These are phyloP conservation scores for Tricholauxania praeusta DNA, from an alignment of 2,888 invertebrate genomes.

Conservation along the genomic window DNA sequence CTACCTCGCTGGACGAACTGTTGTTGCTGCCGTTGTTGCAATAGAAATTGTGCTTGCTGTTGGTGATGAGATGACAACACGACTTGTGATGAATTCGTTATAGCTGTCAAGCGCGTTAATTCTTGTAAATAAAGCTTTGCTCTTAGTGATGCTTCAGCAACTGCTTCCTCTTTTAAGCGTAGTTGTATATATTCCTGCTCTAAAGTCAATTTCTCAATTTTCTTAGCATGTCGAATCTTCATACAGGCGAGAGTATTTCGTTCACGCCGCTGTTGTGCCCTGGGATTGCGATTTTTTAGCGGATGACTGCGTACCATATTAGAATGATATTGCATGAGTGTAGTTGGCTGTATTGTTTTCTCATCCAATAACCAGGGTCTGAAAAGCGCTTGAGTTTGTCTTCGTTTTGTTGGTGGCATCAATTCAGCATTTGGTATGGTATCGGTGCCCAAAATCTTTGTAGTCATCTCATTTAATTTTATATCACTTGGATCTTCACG, in stretches of 20 bases:
- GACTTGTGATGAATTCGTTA: not conserved
- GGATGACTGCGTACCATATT: conserved; percentile 54
- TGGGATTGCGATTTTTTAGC: conserved; percentile 47
- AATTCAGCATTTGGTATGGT: not conserved
- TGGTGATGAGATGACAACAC: not conserved
- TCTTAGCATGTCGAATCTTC: conserved; percentile 51
- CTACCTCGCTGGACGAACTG: not conserved
- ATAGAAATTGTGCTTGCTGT: too few relatives aligned
- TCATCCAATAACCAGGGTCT: conserved; percentile 51
- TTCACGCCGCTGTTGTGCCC: conserved; percentile 55
- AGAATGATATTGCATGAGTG: conserved; percentile 46
- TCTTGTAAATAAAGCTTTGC: conserved; percentile 27
- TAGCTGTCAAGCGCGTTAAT: conserved; percentile 19
- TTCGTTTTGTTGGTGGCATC: conserved; percentile 46
- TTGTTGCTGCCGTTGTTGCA: not conserved
- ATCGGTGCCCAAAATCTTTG: not conserved
- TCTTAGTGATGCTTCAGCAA: conserved; percentile 30
- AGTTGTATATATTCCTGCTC: conserved; percentile 51
- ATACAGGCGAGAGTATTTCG: conserved; percentile 55
- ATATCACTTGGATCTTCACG: not conserved
- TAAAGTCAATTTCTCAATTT: conserved; percentile 49
- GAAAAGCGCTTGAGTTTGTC: conserved; percentile 43
- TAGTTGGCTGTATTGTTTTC: not conserved
- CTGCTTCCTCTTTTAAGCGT: conserved; percentile 46
- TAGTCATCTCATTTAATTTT: not conserved